Evolutionary conservation across 2,797 vertebrate species (phyloP), one percentile per base, ranked within the genome.

Genomic region (Smutsia gigantea): DNA sequence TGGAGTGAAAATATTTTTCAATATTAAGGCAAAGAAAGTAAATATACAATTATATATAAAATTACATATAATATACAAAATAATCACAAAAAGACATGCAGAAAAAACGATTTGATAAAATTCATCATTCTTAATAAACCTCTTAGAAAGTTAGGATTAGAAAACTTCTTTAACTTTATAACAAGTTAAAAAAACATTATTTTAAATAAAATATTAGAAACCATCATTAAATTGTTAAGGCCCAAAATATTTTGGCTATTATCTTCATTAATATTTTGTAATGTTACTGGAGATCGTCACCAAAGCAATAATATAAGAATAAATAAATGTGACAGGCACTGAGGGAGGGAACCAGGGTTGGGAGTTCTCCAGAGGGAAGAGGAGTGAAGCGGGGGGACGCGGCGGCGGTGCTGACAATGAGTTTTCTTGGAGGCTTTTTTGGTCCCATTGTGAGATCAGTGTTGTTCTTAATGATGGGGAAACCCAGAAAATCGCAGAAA

Each of bases 361-460:
- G 46, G 46, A 46, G 46, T 46, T 11, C 46, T 46, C 46, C 46
- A 46, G 46, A 46, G 46, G 46, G 46, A 39, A 39, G 39, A 46
- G 46, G 46, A 46, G 46, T 46, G 46, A 46, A 46, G 46, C 2
- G 46, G 46, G 10, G 46, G 46, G 11, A 46, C 10, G 46, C 2
- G 46, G 46, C 9, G 46, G 46, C 46, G 10, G 46, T 46, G 46
- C 46, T 46, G 46, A 46, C 46, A 46, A 39, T 39, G 99, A 99
- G 99, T 99, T 99, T 99, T 98, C 99, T 99, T 88, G 99, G 99
- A 97, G 99, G 99, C 97, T 99, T 99, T 98, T 99, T 99, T 75
- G 99, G 99, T 98, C 99, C 99, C 4, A 99, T 99, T 99, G 99
- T 98, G 99, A 99, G 98, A 99, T 99, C 29, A 99, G 99, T 93